Conservation (phyloP, 2,888 invertebrate genomes). For the Polyommatus iphigenia region DNA sequence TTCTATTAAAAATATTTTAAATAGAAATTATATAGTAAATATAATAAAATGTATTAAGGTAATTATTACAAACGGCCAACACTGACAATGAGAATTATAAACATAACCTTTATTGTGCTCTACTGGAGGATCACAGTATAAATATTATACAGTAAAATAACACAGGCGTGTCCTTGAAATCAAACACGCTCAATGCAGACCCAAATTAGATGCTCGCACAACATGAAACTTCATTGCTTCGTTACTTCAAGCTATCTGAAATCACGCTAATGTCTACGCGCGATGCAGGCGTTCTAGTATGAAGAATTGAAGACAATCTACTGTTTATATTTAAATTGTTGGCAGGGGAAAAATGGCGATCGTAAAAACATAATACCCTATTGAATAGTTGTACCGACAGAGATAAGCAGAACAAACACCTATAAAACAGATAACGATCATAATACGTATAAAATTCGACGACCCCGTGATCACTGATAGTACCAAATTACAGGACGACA, state of each 20-base stretch:
- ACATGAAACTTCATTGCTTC: not conserved
- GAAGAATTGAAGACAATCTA: not conserved
- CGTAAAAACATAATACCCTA: slow-evolving; percentile 33
- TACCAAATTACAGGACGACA: slow-evolving; percentile 48
- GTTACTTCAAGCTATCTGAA: not conserved
- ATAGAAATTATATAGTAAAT: too few relatives aligned
- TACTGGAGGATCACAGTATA: not conserved
- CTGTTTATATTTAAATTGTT: not conserved
- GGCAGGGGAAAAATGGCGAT: not conserved
- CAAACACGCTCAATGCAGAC: too few relatives aligned
- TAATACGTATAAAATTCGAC: slow-evolving; percentile 61
- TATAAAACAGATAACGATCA: slow-evolving; percentile 58
- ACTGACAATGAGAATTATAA: not conserved
- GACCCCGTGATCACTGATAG: slow-evolving; percentile 54
- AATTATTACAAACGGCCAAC: not conserved
- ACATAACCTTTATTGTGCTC: not conserved
- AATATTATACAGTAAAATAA: not conserved
- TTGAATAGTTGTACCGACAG: slow-evolving; percentile 45
- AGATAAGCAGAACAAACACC: slow-evolving; percentile 46
- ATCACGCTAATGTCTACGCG: too few relatives aligned
- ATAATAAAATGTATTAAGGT: too few relatives aligned
- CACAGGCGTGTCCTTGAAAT: not conserved
- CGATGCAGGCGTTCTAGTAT: too few relatives aligned
- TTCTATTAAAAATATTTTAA: not conserved
- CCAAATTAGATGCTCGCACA: not conserved